Conservation (phyloP, 2,888 invertebrate genomes). For the Argyra leucocephala region DNA sequence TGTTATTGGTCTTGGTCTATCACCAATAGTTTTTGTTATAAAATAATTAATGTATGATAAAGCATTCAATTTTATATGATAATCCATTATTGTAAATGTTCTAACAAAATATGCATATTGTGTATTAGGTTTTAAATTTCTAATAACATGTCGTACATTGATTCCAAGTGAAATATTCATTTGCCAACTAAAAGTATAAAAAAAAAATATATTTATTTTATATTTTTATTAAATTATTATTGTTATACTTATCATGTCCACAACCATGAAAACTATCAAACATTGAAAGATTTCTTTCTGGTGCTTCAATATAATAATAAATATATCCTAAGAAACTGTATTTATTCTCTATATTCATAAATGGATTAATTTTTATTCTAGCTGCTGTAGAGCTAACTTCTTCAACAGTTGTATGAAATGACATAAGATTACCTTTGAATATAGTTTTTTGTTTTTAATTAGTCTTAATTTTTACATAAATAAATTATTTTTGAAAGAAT, state of each 20-base stretch:
- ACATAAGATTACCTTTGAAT: neutral
- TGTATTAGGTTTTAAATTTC: conserved; percentile 73
- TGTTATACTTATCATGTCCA: conserved; percentile 59
- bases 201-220: too few species aligned
- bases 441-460: too few species aligned
- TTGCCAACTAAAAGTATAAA: conserved; percentile 52
- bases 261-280: conserved; percentile 88
- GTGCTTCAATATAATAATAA: conserved; percentile 72
- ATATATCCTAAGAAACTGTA: conserved; percentile 82
- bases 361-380: conserved; percentile 52
- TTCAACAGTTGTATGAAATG: conserved; percentile 33
- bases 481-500: neutral
- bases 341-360: conserved; percentile 55
- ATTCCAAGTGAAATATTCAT: conserved; percentile 43
- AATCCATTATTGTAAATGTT: conserved; percentile 74
- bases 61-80: conserved; percentile 57
- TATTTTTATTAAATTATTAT: neutral
- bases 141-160: conserved; percentile 50
- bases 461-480: too few species aligned
- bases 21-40: conserved; percentile 50
- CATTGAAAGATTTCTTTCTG: conserved; percentile 62
- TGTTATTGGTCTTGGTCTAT: conserved; percentile 33
- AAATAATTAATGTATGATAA: conserved; percentile 78
- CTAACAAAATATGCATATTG: conserved; percentile 91
- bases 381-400: conserved; percentile 44